Evolutionary conservation across 2,888 invertebrate genomes (phyloP).

Genomic region (Phragmatobia fuliginosa): DNA sequence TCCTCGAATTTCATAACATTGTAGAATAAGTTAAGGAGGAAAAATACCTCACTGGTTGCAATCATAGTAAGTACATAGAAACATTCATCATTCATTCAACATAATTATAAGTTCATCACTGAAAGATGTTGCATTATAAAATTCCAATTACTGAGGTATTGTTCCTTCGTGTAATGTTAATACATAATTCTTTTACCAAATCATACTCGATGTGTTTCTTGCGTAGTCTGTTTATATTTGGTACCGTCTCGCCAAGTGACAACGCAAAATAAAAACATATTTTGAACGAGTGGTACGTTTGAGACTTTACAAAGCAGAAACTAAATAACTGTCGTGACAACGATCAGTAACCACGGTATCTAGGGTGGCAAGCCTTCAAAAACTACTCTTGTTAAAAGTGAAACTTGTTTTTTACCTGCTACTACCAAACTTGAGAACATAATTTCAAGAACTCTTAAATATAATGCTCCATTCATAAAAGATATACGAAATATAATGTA

Average conservation of each 20-base stretch:
- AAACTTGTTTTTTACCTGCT: not conserved
- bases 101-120: not conserved
- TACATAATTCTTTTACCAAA: not conserved
- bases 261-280: not conserved
- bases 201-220: not conserved
- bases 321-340: not conserved
- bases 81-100: too few species aligned
- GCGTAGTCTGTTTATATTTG: not conserved
- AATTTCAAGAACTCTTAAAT: not conserved
- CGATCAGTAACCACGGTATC: not conserved
- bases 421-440: not conserved
- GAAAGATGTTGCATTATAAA: not conserved
- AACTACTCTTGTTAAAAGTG: not conserved
- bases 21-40: not conserved
- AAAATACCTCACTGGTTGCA: not conserved
- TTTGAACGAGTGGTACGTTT: not conserved
- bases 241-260: not conserved
- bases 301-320: not conserved
- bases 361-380: conserved; percentile 4
- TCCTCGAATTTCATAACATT: not conserved
- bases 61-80: not conserved
- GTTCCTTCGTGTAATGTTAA: not conserved
- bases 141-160: not conserved
- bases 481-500: not conserved
- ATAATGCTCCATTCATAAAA: not conserved